Conservation (phyloP, 2,888 invertebrate genomes). For the Cecidostiba fungosa region DNA sequence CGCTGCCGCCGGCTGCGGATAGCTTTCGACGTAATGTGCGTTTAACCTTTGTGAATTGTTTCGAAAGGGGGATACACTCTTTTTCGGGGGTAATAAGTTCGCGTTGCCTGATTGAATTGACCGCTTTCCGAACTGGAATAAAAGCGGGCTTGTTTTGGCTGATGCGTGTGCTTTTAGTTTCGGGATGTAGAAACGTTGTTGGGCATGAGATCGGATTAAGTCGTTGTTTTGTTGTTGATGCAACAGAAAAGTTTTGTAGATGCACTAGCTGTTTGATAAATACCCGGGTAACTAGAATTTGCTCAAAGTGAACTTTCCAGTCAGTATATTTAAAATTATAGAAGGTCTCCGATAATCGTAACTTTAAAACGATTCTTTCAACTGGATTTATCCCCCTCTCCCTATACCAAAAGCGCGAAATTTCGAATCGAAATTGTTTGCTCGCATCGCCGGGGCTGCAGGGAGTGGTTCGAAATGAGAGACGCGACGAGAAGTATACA, state of each 20-base stretch:
- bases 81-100: slow-evolving; percentile 19
- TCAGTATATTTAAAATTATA: no score
- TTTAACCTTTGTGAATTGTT: slow-evolving; percentile 32
- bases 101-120: slow-evolving; percentile 35
- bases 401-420: slow-evolving; percentile 27
- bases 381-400: no score
- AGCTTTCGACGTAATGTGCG: not conserved
- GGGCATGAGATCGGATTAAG: not conserved
- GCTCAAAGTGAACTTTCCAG: no score
- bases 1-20: not conserved
- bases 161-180: no score
- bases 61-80: not conserved
- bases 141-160: not conserved
- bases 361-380: no score
- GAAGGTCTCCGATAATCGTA: no score
- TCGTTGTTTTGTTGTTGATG: no score
- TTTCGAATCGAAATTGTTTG: slow-evolving; percentile 56
- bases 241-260: no score
- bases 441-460: not conserved
- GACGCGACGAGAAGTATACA: not conserved
- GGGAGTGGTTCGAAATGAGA: slow-evolving; percentile 35
- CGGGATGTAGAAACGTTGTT: not conserved
- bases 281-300: no score
- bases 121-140: slow-evolving; percentile 5
- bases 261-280: no score